A percentile compares a stretch with the other conserved stretches of the same genome.
phyloP scores from a whole-genome alignment of 1,140 invertebrate species.

The Apis laboriosa region DNA sequence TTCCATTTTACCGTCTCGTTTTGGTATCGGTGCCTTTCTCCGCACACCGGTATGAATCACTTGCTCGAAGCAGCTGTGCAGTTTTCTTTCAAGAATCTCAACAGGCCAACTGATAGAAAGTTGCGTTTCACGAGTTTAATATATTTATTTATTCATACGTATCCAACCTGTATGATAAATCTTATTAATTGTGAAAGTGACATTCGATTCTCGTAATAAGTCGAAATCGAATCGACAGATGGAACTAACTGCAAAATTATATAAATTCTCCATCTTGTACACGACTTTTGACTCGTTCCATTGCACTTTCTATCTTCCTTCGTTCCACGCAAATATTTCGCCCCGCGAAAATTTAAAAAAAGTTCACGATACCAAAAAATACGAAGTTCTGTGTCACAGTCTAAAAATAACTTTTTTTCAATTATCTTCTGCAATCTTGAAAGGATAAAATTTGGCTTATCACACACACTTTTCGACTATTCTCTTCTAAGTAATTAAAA shows the following conservation, averaged over 20 bases:
- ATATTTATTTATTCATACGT: neutral
- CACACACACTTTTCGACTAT: too few species aligned
- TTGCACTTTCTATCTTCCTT: too few species aligned
- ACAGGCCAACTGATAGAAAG: neutral
- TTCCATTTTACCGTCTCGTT: slow-evolving; percentile 12
- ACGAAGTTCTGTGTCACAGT: too few species aligned
- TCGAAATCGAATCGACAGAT: neutral
- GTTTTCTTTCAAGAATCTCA: slow-evolving; percentile 18
- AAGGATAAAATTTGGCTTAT: too few species aligned
- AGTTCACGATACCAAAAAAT: too few species aligned
- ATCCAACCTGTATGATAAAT: neutral
- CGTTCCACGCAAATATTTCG: too few species aligned
- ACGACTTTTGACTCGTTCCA: too few species aligned
- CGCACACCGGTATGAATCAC: neutral
- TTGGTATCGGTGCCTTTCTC: slow-evolving; percentile 22
- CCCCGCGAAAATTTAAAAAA: too few species aligned
- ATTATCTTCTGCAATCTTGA: too few species aligned
- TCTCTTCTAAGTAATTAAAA: too few species aligned
- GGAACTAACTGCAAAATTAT: neutral
- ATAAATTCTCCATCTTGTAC: too few species aligned
- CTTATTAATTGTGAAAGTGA: slow-evolving; percentile 1
- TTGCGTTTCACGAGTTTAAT: neutral
- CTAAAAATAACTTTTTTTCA: too few species aligned
- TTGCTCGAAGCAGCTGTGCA: slow-evolving; percentile 4
- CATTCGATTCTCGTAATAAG: neutral